phyloP scores from a whole-genome alignment of 2,113 vertebrate genomes.

The Chloropsis cyanopogon region DNA sequence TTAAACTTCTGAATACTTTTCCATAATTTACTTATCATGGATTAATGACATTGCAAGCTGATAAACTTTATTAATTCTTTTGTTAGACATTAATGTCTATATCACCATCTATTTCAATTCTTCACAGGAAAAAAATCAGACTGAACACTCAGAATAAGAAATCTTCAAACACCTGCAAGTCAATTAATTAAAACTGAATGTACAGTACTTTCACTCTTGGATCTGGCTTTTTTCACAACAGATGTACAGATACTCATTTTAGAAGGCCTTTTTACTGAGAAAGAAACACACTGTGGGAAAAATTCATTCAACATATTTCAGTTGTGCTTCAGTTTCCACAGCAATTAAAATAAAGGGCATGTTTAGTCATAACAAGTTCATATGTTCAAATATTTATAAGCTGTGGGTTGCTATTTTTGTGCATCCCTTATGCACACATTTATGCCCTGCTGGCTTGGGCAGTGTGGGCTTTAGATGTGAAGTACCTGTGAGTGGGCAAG shows the following conservation, averaged over 20 bases:
- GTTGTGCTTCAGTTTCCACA: neutral
- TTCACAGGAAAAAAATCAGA: neutral
- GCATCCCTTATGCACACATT: neutral
- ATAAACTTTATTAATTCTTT: neutral
- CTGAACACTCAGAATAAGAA: neutral
- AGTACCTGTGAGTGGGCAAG: neutral
- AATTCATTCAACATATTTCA: fast-evolving
- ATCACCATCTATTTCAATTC: neutral
- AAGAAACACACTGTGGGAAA: neutral
- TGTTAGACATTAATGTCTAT: neutral
- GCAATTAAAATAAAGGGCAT: neutral
- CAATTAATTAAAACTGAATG: neutral
- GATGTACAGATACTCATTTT: neutral
- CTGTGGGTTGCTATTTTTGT: neutral
- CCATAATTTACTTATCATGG: neutral
- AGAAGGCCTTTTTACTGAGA: neutral
- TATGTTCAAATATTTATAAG: neutral
- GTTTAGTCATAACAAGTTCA: neutral
- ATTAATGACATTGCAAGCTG: neutral
- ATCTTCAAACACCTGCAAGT: neutral
- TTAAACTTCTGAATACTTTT: neutral
- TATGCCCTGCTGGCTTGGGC: neutral
- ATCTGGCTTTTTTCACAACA: neutral
- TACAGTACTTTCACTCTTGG: neutral
- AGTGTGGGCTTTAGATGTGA: neutral